A percentile compares a stretch with the other conserved stretches of the same genome.
phyloP scores from a whole-genome alignment of 2,113 vertebrate genomes.

The Rhineura floridana region DNA sequence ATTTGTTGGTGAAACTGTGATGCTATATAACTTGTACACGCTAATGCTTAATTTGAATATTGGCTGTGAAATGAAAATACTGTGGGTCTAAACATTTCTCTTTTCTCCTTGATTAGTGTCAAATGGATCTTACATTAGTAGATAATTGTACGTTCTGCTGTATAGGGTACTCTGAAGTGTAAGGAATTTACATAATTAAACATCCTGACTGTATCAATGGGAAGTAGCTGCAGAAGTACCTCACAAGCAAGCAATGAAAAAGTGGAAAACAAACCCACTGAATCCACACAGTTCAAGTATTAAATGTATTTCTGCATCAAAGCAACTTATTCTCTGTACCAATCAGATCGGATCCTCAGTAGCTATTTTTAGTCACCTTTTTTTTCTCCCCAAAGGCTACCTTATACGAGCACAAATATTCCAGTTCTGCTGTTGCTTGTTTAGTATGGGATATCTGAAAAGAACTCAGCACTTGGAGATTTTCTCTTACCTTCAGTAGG shows the following conservation, averaged over 20 bases:
- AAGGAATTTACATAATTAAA: slow-evolving; percentile 33
- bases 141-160: slow-evolving; percentile 21
- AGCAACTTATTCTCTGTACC: background rate
- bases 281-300: background rate
- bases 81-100: slow-evolving; percentile 5
- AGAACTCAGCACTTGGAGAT: slow-evolving; percentile 16
- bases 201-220: slow-evolving; percentile 14
- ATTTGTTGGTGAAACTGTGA: background rate
- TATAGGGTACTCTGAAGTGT: background rate
- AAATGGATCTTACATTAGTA: slow-evolving; percentile 25
- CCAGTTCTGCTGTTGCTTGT: slow-evolving; percentile 14
- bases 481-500: slow-evolving; percentile 10
- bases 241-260: background rate
- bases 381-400: background rate
- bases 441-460: slow-evolving; percentile 14
- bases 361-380: slow-evolving; percentile 11
- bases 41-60: background rate
- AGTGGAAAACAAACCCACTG: background rate
- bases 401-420: slow-evolving; percentile 9
- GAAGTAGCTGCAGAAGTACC: background rate
- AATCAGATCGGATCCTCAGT: slow-evolving; percentile 13
- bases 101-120: slow-evolving; percentile 29
- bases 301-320: background rate
- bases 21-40: background rate
- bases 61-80: slow-evolving; percentile 7